Evolutionary conservation across 2,113 vertebrate species (phyloP), one percentile per base, ranked within the genome.

Genomic region (Sinocyclocheilus maitianheensis): DNA sequence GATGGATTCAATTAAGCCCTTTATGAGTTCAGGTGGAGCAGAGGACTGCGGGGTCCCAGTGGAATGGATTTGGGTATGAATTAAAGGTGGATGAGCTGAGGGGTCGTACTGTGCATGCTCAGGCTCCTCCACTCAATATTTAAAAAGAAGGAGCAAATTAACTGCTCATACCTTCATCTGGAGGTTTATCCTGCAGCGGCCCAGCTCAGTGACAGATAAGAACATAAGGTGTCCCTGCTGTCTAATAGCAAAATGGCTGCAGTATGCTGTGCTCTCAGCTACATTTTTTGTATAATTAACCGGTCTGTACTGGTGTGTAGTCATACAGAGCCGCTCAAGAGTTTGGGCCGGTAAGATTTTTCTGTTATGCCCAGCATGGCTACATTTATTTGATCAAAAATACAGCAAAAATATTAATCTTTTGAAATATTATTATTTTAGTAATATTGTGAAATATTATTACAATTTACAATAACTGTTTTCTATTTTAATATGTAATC

Each of bases 1-100:
- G 90, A 92, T 84, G 85, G 92, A 92, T 93, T 95, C 88, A 93
- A 92, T 94, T 93, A 93, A 81, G 79, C 86, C 85, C 69, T 86
- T 91, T 92, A 91, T 91, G 90, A 92, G 91, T 89, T 88, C 67
- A 3, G 86, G 90, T 86, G 88, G n/a, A 58, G 87, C n/a, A 84
- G 85, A 90, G 78, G 84, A 7, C 87, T 13, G 85, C 40, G 87
- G 89, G 90, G 87, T 26, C 78, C 53, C 77, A 60, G 85, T 85
- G 84, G 65, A 81, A 75, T 40, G 86, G 80, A 81, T 75, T 53
- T 37, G 89, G 89, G 77, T 75, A 83, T 87, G 79, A 84, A 88
- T 83, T 83, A 88, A 85, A 86, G 60, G 53, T 30, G 37, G 82
- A 46, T 76, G 76, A 1, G 53, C 85, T 87, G 81, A 89, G 90